Evolutionary conservation across 2,888 invertebrate genomes (phyloP).

Genomic region (Agriopis leucophaearia): DNA sequence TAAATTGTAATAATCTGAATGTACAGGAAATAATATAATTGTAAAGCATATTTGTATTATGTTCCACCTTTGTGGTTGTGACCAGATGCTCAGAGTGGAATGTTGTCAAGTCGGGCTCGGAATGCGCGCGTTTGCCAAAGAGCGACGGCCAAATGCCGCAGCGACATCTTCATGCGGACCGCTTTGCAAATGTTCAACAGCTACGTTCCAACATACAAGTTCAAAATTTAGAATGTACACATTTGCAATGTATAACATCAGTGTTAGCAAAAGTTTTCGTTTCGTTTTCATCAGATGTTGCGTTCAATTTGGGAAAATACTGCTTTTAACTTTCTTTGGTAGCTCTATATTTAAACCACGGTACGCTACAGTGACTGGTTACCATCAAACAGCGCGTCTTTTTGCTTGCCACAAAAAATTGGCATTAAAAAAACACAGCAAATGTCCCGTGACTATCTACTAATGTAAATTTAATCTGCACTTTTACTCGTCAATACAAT

Average conservation of each 20-base stretch:
- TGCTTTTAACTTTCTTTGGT: not conserved
- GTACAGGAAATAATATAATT: not conserved
- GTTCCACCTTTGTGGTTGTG: conserved; percentile 39
- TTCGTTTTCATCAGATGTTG: not conserved
- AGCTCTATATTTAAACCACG: not conserved
- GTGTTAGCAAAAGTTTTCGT: not conserved
- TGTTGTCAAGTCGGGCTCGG: conserved; percentile 56
- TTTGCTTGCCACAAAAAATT: no score
- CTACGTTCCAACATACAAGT: conserved; percentile 15
- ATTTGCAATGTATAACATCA: not conserved
- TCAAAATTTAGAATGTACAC: conserved; percentile 7
- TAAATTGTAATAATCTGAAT: no score
- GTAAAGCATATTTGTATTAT: conserved; percentile 9
- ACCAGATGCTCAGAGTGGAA: conserved; percentile 48
- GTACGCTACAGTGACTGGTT: no score
- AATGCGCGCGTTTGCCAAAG: conserved; percentile 63
- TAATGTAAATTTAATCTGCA: no score
- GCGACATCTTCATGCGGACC: conserved; percentile 62
- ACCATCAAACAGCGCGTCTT: no score
- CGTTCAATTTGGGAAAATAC: not conserved
- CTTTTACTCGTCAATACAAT: no score
- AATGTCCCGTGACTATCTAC: no score
- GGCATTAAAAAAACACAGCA: no score
- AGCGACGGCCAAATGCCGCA: conserved; percentile 55
- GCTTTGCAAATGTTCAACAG: conserved; percentile 50